Base-by-base conservation (phyloP, 1,140 invertebrate species). In the Triops cancriformis region DNA sequence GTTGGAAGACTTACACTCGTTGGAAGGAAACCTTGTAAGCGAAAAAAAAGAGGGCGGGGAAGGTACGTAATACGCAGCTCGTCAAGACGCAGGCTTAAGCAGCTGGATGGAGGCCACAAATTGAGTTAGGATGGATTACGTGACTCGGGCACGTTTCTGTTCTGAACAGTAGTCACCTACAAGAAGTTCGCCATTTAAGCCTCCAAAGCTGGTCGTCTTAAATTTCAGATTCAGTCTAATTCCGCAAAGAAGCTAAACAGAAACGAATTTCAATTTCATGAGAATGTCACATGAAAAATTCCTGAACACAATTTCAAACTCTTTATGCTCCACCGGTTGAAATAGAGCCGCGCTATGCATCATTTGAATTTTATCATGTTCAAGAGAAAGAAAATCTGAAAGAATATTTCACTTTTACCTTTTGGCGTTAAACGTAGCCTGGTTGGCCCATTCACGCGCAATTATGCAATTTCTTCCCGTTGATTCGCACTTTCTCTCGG, bases 111-210 rank as follows among this genome's bases (percentile, higher is more conserved):
- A 23, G 51, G 23, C 51, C 23, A 14, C 51, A 64, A 64, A 64
- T 64, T 64, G 51, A 64, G 23, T 64, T 64, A 37, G 12, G 12
- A 77, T 18, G 27, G 73, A 73, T 28, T 42, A 5, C 28, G 14
- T 26, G 76, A 73, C 41, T 37, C 18, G 26, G 14, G 80, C 41
- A 9, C 26, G 41, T 18, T 79, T 73, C 6, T 41, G 26, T 7
- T 14, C 45, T 23, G 51, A 64, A 23, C 18, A 64, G 5, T n/a
- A 6, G 51, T 5, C 51, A 64, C 4, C 45, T 5, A 64, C 10
- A 23, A 23, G 18, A 64, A 23, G 9, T 9, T 23, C 18, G 23
- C 6, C 51, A 23, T 6, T 64, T 64, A 6, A 12, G 51, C 6
- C 1, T 51, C 3, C 45, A 23, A n/a, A 64, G 18, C 14, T 64